Base-by-base conservation (phyloP, 2,113 vertebrate species). In the Albula goreensis region DNA sequence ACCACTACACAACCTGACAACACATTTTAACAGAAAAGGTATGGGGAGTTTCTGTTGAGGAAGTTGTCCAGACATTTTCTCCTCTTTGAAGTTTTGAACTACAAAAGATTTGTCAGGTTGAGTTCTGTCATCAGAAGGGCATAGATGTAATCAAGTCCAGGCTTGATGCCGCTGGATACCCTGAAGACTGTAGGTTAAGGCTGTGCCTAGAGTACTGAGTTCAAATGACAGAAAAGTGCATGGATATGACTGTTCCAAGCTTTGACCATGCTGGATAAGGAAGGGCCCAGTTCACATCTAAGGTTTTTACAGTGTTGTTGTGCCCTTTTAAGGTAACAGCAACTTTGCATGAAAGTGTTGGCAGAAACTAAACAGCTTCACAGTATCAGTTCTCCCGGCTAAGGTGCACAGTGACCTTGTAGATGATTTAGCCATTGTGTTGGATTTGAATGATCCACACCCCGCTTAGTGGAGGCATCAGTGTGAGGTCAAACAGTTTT, bases 401-500 rank as follows among this genome's bases (percentile, higher is more conserved):
- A 8, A 7, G 70, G 5, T 74, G 70, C 70, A 74, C 22, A 22
- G 70, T 10, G n/a, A 74, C 22, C n/a, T 31, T 25, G n/a, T 19
- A n/a, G n/a, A 31, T 74, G 70, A 74, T 74, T 74, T n/a, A 74
- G 22, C n/a, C n/a, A 31, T n/a, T 74, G n/a, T 74, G 70, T 74
- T 25, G 22, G 70, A n/a, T 25, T 74, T 6, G n/a, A 22, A 74
- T 74, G n/a, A 74, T 7, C 8, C 70, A 74, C n/a, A 31, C 70
- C 70, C 70, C 10, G 70, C 22, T 74, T n/a, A 31, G 70, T 10
- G 8, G 22, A 74, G 70, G 10, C 70, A n/a, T 74, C 60, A 66
- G 70, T 31, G 70, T 74, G 70, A 25, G 25, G 70, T 25, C 70
- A n/a, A 3, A 9, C 63, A n/a, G 63, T 70, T 70, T 70, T 22